Evolutionary conservation across 1,140 invertebrate species (phyloP).

Genomic region (Drosophila ananassae): DNA sequence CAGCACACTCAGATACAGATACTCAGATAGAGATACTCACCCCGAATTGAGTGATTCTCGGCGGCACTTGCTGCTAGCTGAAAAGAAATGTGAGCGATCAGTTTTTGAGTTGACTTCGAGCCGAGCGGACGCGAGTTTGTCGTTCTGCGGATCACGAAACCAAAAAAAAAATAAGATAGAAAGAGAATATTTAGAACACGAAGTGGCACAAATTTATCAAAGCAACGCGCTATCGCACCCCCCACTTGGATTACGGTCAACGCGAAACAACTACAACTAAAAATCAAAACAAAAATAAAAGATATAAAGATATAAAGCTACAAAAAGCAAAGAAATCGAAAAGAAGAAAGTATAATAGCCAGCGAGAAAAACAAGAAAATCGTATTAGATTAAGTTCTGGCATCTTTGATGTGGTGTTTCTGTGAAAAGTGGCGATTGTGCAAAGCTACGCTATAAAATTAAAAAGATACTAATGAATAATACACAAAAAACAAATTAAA

Average conservation of each 20-base stretch:
- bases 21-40: neutral
- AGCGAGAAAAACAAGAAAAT: constrained; percentile 43
- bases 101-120: constrained; percentile 77
- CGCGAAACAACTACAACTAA: constrained; percentile 58
- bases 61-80: constrained; percentile 67
- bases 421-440: constrained; percentile 42
- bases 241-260: constrained; percentile 82
- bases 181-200: constrained; percentile 61
- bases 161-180: constrained; percentile 31
- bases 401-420: constrained; percentile 57
- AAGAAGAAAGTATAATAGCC: constrained; percentile 22
- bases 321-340: constrained; percentile 22
- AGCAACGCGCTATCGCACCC: constrained; percentile 56
- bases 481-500: constrained; percentile 32
- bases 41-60: constrained; percentile 30
- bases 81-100: constrained; percentile 58
- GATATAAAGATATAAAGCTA: constrained; percentile 25
- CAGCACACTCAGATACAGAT: no score
- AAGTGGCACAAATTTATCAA: constrained; percentile 35
- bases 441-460: constrained; percentile 48
- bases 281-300: constrained; percentile 14
- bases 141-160: constrained; percentile 42
- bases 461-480: constrained; percentile 36
- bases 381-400: constrained; percentile 48
- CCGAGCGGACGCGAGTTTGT: constrained; percentile 67